Percentiles rank a stretch among this genome's conserved stretches.
Evolutionary conservation across 2,797 vertebrate species (phyloP).

Genomic region (Arctocebus calabarensis): DNA sequence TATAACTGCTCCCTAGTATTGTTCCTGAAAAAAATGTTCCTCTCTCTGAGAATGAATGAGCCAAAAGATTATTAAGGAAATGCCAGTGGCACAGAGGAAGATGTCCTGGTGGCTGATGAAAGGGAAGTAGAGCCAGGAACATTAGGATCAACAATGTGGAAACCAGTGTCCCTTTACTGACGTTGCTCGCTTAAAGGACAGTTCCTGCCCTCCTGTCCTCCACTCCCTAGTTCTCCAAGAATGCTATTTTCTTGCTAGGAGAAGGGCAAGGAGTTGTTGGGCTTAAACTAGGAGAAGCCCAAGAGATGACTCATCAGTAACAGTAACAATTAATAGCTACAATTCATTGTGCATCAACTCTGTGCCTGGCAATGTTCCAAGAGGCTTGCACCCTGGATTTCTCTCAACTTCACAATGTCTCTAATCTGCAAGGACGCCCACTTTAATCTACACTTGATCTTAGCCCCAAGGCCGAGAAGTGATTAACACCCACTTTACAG

Average conservation of each 20-base stretch:
- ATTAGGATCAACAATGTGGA: slow-evolving; percentile 63
- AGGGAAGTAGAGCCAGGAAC: slow-evolving; percentile 74
- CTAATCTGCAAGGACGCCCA: not conserved
- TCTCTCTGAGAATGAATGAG: slow-evolving; percentile 81
- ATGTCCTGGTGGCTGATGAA: slow-evolving; percentile 68
- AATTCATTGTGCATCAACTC: not conserved
- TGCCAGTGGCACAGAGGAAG: slow-evolving; percentile 67
- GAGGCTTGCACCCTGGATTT: not conserved
- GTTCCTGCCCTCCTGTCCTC: not conserved
- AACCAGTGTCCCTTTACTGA: not conserved
- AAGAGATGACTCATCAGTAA: not conserved
- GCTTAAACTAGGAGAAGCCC: not conserved
- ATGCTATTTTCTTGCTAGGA: not conserved
- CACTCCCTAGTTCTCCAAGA: accelerated
- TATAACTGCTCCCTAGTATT: slow-evolving; percentile 82
- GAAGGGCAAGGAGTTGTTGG: too few relatives aligned
- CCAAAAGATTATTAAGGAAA: slow-evolving; percentile 80
- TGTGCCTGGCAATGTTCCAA: not conserved
- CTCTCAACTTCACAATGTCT: not conserved
- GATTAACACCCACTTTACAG: not conserved
- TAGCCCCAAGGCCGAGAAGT: not conserved
- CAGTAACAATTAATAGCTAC: not conserved
- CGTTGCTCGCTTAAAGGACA: accelerated
- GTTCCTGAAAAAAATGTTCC: slow-evolving; percentile 81
- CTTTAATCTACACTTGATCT: not conserved